These are phyloP conservation scores for Toxonevra muliebris DNA, from an alignment of 2,888 invertebrate species.

Conservation along the genomic window DNA sequence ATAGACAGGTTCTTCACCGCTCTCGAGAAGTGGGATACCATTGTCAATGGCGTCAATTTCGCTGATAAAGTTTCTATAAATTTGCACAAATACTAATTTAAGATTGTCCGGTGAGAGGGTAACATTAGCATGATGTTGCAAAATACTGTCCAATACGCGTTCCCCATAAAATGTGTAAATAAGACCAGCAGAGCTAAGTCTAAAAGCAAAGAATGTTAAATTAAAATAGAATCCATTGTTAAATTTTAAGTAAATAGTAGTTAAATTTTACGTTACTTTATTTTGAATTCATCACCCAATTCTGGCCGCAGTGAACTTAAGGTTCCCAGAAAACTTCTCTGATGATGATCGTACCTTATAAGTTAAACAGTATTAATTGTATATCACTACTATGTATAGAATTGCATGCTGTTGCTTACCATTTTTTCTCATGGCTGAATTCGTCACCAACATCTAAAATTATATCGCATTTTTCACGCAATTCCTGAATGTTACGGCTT, in stretches of 20 bases:
- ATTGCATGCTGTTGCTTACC: conserved; percentile 49
- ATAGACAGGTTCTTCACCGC: conserved; percentile 77
- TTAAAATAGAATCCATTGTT: background rate
- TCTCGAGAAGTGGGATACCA: conserved; percentile 85
- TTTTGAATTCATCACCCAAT: conserved; percentile 69
- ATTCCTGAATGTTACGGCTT: conserved; percentile 69
- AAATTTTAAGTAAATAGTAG: background rate
- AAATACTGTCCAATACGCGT: conserved; percentile 73
- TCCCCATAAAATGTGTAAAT: conserved; percentile 91
- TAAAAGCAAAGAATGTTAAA: conserved; percentile 55
- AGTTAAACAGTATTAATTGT: too few species aligned
- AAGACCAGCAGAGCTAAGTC: conserved; percentile 94
- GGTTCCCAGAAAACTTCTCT: conserved; percentile 77
- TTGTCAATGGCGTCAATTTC: conserved; percentile 98
- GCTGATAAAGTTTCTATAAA: conserved; percentile 88
- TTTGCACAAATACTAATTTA: conserved; percentile 71
- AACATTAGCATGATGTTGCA: conserved; percentile 65
- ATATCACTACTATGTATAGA: too few species aligned
- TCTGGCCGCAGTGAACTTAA: conserved; percentile 73
- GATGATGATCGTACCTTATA: conserved; percentile 89
- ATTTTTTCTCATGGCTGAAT: conserved; percentile 78
- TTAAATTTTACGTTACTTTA: conserved; percentile 64
- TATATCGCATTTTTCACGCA: conserved; percentile 83
- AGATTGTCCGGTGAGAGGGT: conserved; percentile 67
- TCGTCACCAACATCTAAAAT: conserved; percentile 94